phyloP scores from a whole-genome alignment of 2,888 invertebrate species.

The Cryptus armator region DNA sequence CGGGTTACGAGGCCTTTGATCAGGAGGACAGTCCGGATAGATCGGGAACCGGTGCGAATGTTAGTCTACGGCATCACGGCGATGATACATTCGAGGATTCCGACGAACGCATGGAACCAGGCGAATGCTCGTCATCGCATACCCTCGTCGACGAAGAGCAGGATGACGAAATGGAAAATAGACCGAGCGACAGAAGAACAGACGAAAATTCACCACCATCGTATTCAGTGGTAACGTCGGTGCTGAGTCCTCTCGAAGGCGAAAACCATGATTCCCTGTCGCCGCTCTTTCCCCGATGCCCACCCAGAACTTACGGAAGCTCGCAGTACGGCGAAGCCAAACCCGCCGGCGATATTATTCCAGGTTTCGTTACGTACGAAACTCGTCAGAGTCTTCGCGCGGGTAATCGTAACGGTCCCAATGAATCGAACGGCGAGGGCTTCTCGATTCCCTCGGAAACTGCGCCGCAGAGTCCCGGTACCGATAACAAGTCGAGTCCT shows the following conservation, averaged over 20 bases:
- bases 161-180: slow-evolving; percentile 1
- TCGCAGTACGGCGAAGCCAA: slow-evolving; percentile 63
- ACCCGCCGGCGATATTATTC: slow-evolving; percentile 55
- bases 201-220: slow-evolving; percentile 56
- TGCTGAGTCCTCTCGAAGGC: slow-evolving; percentile 60
- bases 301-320: slow-evolving; percentile 60
- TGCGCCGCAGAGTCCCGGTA: slow-evolving; percentile 63
- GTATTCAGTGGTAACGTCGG: slow-evolving; percentile 48
- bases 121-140: slow-evolving; percentile 52
- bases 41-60: slow-evolving; percentile 43
- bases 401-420: slow-evolving; percentile 30
- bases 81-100: slow-evolving; percentile 67
- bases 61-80: slow-evolving; percentile 33
- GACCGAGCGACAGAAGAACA: slow-evolving; percentile 7
- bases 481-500: slow-evolving; percentile 39
- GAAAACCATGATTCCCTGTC: slow-evolving; percentile 67
- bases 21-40: slow-evolving; percentile 71
- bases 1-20: slow-evolving; percentile 71
- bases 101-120: slow-evolving; percentile 61
- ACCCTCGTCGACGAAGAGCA: slow-evolving; percentile 60
- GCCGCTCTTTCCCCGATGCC: slow-evolving; percentile 72
- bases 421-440: slow-evolving; percentile 64
- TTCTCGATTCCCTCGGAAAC: slow-evolving; percentile 60
- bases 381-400: slow-evolving; percentile 50
- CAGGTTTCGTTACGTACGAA: slow-evolving; percentile 68